These are phyloP conservation scores for Drosophila kokeensis DNA, from an alignment of 2,888 invertebrate species.

Conservation along the genomic window DNA sequence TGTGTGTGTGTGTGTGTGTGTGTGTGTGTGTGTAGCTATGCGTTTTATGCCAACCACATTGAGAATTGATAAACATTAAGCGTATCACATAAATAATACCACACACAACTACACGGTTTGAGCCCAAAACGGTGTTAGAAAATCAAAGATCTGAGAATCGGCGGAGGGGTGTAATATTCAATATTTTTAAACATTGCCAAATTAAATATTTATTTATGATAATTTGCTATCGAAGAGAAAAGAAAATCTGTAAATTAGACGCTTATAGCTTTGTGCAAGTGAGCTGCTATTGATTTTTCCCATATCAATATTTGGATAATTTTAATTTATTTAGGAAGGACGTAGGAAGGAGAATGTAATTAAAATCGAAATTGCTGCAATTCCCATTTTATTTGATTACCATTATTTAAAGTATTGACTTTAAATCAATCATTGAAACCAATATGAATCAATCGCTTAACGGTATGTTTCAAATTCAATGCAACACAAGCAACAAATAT, in stretches of 20 bases:
- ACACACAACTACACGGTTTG: too few species aligned
- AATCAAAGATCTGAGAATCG: slow-evolving; percentile 44
- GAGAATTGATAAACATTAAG: slow-evolving; percentile 18
- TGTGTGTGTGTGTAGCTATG: background rate
- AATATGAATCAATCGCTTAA: background rate
- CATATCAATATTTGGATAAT: background rate
- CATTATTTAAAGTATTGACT: background rate
- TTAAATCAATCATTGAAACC: background rate
- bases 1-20: background rate
- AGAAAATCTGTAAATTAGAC: background rate
- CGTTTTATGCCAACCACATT: background rate
- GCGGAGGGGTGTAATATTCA: slow-evolving; percentile 16
- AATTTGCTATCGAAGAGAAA: slow-evolving; percentile 23
- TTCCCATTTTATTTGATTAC: background rate
- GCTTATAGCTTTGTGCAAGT: background rate
- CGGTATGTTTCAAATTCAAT: background rate
- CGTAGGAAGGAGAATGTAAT: background rate
- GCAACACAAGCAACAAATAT: background rate
- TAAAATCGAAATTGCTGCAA: background rate
- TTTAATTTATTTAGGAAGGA: background rate
- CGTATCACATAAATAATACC: background rate
- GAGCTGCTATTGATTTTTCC: background rate
- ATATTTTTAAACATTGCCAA: slow-evolving; percentile 9
- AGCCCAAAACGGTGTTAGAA: background rate
- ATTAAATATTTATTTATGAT: slow-evolving; percentile 62